Evolutionary conservation across 2,113 vertebrate genomes (phyloP).

Genomic region (Thamnophis sirtalis): DNA sequence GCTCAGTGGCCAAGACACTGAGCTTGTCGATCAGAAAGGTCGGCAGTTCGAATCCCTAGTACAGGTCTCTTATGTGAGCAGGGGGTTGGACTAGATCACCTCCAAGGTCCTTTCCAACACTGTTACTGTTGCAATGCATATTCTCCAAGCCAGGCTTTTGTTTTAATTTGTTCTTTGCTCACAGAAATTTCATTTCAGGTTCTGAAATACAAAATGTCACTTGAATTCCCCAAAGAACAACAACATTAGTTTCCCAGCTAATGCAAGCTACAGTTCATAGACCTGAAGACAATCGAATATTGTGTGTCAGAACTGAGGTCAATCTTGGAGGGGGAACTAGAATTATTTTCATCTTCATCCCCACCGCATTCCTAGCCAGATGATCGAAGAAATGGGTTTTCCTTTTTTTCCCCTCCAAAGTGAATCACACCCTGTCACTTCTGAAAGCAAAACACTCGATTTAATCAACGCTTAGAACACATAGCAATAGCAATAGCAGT

Average conservation of each 20-base stretch:
- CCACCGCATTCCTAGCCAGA: accelerated
- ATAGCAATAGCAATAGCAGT: no score
- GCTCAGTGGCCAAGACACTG: no score
- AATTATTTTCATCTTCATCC: accelerated
- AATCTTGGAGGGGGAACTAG: background rate
- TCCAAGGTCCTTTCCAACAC: no score
- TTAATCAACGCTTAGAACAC: background rate
- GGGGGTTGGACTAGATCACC: no score
- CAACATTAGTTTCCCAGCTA: slow-evolving; percentile 1
- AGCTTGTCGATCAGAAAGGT: no score
- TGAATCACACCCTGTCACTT: background rate
- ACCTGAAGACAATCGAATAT: background rate
- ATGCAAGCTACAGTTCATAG: slow-evolving; percentile 15
- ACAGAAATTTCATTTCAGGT: background rate
- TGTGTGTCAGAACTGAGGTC: background rate
- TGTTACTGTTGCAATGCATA: background rate
- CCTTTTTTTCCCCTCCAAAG: background rate
- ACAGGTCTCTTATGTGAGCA: no score
- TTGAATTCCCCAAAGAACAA: background rate
- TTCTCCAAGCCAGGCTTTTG: no score
- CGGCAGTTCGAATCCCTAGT: no score
- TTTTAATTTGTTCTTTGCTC: background rate
- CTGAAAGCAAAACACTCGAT: background rate
- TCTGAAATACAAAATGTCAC: accelerated
- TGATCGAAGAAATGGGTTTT: background rate